These are phyloP conservation scores for Yasuhikotakia modesta DNA, from an alignment of 2,797 vertebrate species.

Conservation along the genomic window DNA sequence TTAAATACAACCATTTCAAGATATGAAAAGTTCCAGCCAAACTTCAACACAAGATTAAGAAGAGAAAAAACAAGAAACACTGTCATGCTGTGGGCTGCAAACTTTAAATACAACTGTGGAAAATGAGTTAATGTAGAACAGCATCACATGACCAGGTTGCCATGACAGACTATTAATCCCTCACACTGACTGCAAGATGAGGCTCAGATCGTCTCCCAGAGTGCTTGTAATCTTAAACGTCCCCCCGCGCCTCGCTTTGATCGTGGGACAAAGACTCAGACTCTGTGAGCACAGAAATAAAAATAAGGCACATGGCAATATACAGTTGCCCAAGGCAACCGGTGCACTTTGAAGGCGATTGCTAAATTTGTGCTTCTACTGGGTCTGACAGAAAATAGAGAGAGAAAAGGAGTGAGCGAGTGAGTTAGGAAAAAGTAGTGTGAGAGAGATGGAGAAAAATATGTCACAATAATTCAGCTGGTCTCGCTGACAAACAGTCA, in stretches of 20 bases:
- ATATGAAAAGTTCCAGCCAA: neutral
- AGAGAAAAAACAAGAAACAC: conserved; percentile 21
- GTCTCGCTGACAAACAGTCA: neutral
- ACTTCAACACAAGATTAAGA: conserved; percentile 25
- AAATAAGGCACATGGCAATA: conserved; percentile 49
- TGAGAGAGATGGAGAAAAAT: neutral
- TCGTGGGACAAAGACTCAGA: conserved; percentile 57
- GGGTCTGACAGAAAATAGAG: conserved; percentile 34
- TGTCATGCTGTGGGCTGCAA: conserved; percentile 29
- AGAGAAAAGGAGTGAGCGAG: conserved; percentile 14
- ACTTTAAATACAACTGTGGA: conserved; percentile 45
- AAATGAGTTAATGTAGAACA: conserved; percentile 43
- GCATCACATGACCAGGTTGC: conserved; percentile 27
- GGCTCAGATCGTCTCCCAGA: conserved; percentile 50
- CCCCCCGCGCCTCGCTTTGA: conserved; percentile 52
- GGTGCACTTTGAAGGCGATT: conserved; percentile 58
- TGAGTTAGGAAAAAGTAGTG: conserved; percentile 4
- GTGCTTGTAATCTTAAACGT: conserved; percentile 59
- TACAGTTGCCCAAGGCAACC: conserved; percentile 46
- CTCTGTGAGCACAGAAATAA: conserved; percentile 47
- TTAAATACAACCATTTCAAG: too few species aligned
- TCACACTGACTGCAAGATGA: conserved; percentile 52
- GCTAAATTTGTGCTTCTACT: conserved; percentile 52
- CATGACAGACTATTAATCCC: conserved; percentile 50
- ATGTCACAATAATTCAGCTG: neutral